Evolutionary conservation across 2,797 vertebrate genomes (phyloP).

Genomic region (Rachycentron canadum): DNA sequence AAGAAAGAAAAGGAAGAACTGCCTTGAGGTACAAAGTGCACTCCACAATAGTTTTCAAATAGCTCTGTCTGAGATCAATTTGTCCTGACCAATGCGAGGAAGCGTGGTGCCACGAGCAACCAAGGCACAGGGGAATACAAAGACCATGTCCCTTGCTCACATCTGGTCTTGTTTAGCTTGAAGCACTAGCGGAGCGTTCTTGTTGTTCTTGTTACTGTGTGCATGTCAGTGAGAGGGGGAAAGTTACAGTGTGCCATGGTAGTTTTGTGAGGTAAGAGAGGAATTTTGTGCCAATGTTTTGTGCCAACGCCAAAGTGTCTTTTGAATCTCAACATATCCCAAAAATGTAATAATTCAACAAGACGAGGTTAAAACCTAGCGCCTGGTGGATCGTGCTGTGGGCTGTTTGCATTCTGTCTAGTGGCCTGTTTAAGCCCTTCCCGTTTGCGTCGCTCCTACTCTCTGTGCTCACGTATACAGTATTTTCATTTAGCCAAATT

Average conservation of each 20-base stretch:
- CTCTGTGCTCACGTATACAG: too few species aligned
- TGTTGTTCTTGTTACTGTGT: slow-evolving; percentile 55
- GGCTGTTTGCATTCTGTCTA: too few species aligned
- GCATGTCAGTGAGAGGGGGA: slow-evolving; percentile 37
- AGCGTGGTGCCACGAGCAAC: slow-evolving; percentile 62
- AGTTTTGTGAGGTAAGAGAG: slow-evolving; percentile 13
- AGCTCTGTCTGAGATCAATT: slow-evolving; percentile 70
- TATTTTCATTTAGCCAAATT: too few species aligned
- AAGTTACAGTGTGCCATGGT: slow-evolving; percentile 23
- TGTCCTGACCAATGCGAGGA: slow-evolving; percentile 54
- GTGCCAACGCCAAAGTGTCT: too few species aligned
- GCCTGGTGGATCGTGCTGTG: too few species aligned
- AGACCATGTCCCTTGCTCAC: slow-evolving; percentile 54
- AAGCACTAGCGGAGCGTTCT: slow-evolving; percentile 39
- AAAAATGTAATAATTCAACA: neutral
- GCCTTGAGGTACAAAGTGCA: slow-evolving; percentile 48
- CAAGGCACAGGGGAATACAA: slow-evolving; percentile 50
- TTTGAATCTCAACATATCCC: slow-evolving; percentile 6
- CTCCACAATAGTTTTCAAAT: slow-evolving; percentile 56
- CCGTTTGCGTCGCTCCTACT: too few species aligned
- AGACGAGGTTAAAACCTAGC: too few species aligned
- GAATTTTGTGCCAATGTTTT: neutral
- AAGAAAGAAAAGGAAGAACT: slow-evolving; percentile 3
- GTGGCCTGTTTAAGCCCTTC: too few species aligned
- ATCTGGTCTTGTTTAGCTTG: slow-evolving; percentile 72